Evolutionary conservation across 2,797 vertebrate genomes (phyloP), one percentile per base, ranked within the genome.

Genomic region (Hemitrygon akajei): DNA sequence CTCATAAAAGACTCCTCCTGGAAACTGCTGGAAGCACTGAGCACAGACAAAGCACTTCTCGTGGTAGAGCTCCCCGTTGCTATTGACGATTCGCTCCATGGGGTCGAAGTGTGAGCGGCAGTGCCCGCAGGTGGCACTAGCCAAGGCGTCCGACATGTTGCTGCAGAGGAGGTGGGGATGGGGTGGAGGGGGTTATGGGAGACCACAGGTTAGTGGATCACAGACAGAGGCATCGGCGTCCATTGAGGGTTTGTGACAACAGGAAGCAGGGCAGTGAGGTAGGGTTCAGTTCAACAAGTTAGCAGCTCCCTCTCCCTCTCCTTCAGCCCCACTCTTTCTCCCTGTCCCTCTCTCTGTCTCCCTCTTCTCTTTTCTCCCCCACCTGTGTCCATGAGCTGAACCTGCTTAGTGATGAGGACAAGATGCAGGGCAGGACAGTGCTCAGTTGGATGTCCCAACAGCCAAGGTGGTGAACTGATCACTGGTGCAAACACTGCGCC

Each of bases 21-120:
- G 97, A 94, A 97, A 97, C 9, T 96, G 97, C 22, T 96, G 96
- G 80, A 97, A 97, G 94, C 97, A 97, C 95, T 97, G 97, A 4
- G 97, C 96, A 0, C 97, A 97, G 94, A 97, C 97, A 0, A 97
- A 97, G 96, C 97, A 97, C 93, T 95, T 95, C 94, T 97, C 97
- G 0, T 97, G 97, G 37, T 96, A 97, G 10, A 97, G 96, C 47
- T 97, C 96, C 84, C 97, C 97, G 0, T 95, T 96, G 95, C 97
- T 97, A 95, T 97, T 96, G 56, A 97, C 96, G 0, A 97, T 97
- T 94, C 96, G 95, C 94, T 97, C 97, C 0, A 97, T 94, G 0
- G 96, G 96, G 20, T 95, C 94, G 0, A 97, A 97, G 4, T 94
- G 95, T 0, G 95, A 40, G 94, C 96, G 97, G 94, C 97, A 97